Conservation (phyloP, 2,888 invertebrate species). For the Diachrysia chrysitis region DNA sequence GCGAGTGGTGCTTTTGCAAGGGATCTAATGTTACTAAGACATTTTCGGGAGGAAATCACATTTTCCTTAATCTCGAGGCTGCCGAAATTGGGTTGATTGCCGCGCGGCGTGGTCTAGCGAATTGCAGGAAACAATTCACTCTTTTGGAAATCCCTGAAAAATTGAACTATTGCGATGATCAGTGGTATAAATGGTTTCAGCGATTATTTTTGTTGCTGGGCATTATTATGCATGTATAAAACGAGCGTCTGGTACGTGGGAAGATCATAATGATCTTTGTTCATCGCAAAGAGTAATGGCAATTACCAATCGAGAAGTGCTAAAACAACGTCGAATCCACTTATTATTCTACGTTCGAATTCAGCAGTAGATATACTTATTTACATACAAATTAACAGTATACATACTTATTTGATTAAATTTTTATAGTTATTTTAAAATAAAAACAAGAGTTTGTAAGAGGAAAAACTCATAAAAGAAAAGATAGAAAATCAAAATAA, state of each 20-base stretch:
- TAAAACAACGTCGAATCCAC: slow-evolving; percentile 11
- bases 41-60: slow-evolving; percentile 9
- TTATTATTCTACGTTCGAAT: slow-evolving; percentile 14
- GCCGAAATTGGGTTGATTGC: slow-evolving; percentile 13
- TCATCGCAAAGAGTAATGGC: slow-evolving; percentile 6
- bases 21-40: slow-evolving; percentile 6
- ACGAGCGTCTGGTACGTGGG: slow-evolving; percentile 19
- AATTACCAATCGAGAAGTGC: slow-evolving; percentile 9
- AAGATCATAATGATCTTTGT: slow-evolving; percentile 17
- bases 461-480: too few species aligned
- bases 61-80: slow-evolving; percentile 14
- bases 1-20: slow-evolving; percentile 3
- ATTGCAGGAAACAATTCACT: slow-evolving; percentile 22
- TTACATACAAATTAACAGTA: too few species aligned
- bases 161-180: slow-evolving; percentile 1
- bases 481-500: too few species aligned
- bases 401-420: too few species aligned
- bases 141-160: slow-evolving; percentile 19
- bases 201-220: slow-evolving; percentile 8
- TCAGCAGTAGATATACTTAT: too few species aligned
- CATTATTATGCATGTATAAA: slow-evolving; percentile 14
- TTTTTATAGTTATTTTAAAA: too few species aligned
- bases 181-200: slow-evolving; percentile 12
- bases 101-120: slow-evolving; percentile 17
- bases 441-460: too few species aligned